These are phyloP conservation scores for Pogonognathellus flavescens DNA, from an alignment of 1,140 invertebrate species.

Conservation along the genomic window DNA sequence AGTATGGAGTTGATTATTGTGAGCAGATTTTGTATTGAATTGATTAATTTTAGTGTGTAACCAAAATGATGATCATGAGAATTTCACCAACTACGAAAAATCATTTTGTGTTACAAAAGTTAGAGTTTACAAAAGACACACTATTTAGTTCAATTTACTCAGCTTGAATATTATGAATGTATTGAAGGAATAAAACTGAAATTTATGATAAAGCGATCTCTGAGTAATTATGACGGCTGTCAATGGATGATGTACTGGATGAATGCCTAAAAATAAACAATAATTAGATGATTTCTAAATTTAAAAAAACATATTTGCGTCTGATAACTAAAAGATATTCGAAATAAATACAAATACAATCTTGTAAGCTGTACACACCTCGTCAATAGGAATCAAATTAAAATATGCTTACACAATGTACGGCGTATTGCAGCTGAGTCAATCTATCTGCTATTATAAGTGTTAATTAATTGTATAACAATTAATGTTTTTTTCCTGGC, in stretches of 20 bases:
- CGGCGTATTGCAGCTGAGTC: conserved; percentile 96
- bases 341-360: no score
- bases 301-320: conserved; percentile 56
- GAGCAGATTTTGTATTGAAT: conserved; percentile 83
- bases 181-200: conserved; percentile 5
- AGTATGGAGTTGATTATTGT: conserved; percentile 68
- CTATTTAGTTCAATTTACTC: no score
- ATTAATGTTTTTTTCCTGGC: neutral
- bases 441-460: conserved; percentile 88
- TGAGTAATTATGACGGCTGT: conserved; percentile 88
- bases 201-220: conserved; percentile 86
- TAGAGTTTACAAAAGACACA: no score
- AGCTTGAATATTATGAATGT: no score
- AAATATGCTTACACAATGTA: conserved; percentile 83
- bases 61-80: conserved; percentile 87
- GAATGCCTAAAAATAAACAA: conserved; percentile 84
- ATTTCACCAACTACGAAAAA: conserved; percentile 83
- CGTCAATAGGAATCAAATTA: no score
- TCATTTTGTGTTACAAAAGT: conserved; percentile 21
- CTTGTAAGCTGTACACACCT: no score
- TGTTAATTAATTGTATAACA: neutral
- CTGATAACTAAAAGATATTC: no score
- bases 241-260: conserved; percentile 87
- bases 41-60: conserved; percentile 87
- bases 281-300: conserved; percentile 35